phyloP scores from a whole-genome alignment of 1,140 invertebrate species.

The Drosophila serrata region DNA sequence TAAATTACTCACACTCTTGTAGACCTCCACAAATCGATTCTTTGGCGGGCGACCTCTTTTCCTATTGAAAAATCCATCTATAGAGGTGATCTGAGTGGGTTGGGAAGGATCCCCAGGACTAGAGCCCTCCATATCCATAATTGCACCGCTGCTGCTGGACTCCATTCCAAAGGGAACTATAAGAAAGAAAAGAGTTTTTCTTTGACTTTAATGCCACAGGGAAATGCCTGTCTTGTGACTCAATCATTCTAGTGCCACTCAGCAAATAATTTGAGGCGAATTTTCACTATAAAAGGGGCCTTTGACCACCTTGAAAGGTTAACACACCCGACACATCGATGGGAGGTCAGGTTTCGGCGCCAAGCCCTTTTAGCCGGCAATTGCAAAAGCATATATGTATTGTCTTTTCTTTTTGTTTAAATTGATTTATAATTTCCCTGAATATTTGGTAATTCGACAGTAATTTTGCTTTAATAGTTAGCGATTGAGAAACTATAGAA shows the following conservation, averaged over 20 bases:
- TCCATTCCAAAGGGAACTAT: constrained; percentile 8
- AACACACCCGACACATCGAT: constrained; percentile 38
- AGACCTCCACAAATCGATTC: constrained; percentile 95
- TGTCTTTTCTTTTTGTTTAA: neutral
- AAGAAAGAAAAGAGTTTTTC: neutral
- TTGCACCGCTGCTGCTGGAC: constrained; percentile 32
- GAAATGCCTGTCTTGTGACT: constrained; percentile 38
- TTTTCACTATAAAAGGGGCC: constrained; percentile 28
- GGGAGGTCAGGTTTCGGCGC: constrained; percentile 59
- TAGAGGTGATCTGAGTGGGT: constrained; percentile 80
- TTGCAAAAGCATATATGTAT: neutral
- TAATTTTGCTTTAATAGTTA: no score
- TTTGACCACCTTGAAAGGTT: constrained; percentile 59
- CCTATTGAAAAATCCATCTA: constrained; percentile 89
- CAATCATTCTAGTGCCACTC: constrained; percentile 28
- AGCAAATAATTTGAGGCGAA: constrained; percentile 39
- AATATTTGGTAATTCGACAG: constrained; percentile 6
- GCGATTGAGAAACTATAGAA: no score
- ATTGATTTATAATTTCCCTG: constrained; percentile 6
- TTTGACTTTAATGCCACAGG: neutral
- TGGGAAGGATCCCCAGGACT: constrained; percentile 6
- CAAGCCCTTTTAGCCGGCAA: constrained; percentile 23
- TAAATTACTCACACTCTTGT: constrained; percentile 89
- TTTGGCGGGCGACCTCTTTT: constrained; percentile 96
- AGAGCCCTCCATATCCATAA: constrained; percentile 24